Conservation (phyloP, 2,113 vertebrate genomes). For the Orientallactaga bullata region DNA sequence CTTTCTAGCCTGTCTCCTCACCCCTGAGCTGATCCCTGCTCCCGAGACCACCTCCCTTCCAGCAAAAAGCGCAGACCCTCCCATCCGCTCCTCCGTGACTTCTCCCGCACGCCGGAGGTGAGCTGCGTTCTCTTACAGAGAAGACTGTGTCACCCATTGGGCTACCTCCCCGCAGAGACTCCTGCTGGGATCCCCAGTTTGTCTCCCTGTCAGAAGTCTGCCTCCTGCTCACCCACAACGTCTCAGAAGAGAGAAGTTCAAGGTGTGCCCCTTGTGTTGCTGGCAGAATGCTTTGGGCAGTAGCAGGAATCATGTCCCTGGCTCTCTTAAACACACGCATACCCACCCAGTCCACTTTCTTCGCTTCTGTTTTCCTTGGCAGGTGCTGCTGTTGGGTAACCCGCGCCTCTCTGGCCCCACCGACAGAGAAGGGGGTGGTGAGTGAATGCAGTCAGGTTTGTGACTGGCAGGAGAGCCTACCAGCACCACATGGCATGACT, state of each 20-base stretch:
- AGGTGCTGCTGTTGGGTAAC: constrained; percentile 51
- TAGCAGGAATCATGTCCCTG: constrained; percentile 70
- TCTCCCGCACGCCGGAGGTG: constrained; percentile 82
- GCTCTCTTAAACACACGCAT: constrained; percentile 69
- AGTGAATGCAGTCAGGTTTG: constrained; percentile 78
- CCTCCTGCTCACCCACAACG: constrained; percentile 62
- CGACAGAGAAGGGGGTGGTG: constrained; percentile 77
- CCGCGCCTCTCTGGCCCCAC: constrained; percentile 76
- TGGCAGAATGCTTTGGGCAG: constrained; percentile 76
- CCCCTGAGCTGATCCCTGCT: constrained; percentile 82
- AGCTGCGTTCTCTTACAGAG: constrained; percentile 80
- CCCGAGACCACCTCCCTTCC: constrained; percentile 83
- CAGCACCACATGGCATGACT: constrained; percentile 63
- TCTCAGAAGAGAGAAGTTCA: constrained; percentile 77
- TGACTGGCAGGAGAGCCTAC: constrained; percentile 69
- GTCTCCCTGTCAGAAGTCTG: constrained; percentile 79
- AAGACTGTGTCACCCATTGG: constrained; percentile 82
- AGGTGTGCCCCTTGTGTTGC: constrained; percentile 76
- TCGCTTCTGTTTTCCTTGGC: constrained; percentile 80
- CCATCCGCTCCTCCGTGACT: constrained; percentile 79
- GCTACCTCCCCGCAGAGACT: constrained; percentile 84
- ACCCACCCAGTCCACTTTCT: constrained; percentile 50
- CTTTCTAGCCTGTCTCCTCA: constrained; percentile 76
- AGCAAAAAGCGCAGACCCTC: constrained; percentile 77
- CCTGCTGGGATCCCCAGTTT: constrained; percentile 83